Evolutionary conservation across 2,797 vertebrate genomes (phyloP).

Genomic region (Smutsia temminckii): DNA sequence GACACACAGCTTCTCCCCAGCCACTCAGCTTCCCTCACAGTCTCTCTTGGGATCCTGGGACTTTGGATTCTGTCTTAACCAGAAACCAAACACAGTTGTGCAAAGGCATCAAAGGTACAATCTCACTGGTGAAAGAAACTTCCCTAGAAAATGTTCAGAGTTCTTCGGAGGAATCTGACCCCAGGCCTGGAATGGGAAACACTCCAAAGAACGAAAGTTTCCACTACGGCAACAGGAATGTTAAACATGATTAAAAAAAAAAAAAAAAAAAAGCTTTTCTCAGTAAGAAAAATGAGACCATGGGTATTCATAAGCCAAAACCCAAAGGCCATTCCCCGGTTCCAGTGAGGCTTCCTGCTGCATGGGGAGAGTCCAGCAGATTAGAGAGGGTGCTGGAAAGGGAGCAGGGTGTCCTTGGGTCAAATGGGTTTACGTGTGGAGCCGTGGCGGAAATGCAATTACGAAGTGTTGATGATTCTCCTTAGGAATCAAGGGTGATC

Average conservation of each 20-base stretch:
- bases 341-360: conserved; percentile 35
- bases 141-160: conserved; percentile 63
- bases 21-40: background rate
- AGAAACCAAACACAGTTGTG: conserved; percentile 14
- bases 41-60: conserved; percentile 3
- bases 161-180: conserved; percentile 74
- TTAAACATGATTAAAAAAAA: conserved; percentile 58
- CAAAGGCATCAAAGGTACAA: conserved; percentile 48
- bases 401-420: background rate
- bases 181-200: conserved; percentile 59
- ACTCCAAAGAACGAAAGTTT: conserved; percentile 79
- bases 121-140: conserved; percentile 59
- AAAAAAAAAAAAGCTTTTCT: conserved; percentile 13
- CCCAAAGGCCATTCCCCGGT: conserved; percentile 54
- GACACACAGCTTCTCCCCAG: background rate
- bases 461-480: background rate
- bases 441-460: background rate
- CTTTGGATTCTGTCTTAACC: background rate
- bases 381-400: background rate
- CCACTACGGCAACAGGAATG: conserved; percentile 79
- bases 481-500: background rate
- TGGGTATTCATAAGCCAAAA: conserved; percentile 75
- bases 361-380: background rate
- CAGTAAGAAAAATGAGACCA: conserved; percentile 67
- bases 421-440: background rate